Conservation (phyloP, 2,888 invertebrate genomes). For the Napeogenes inachia region DNA sequence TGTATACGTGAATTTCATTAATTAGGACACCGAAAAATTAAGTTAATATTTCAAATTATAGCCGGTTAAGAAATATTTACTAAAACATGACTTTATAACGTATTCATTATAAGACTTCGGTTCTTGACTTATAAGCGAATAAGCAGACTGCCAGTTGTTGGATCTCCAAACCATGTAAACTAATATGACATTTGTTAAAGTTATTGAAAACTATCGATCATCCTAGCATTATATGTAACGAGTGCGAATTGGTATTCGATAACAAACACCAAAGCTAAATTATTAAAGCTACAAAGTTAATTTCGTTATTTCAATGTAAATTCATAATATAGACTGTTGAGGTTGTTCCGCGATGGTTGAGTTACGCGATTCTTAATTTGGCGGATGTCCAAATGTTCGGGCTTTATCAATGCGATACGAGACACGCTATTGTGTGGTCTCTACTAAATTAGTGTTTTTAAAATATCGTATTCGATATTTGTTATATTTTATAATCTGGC, state of each 20-base stretch:
- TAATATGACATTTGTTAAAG: no score
- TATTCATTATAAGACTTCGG: no score
- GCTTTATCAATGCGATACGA: constrained; percentile 30
- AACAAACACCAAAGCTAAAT: constrained; percentile 15
- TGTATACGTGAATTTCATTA: no score
- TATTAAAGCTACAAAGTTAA: constrained; percentile 24
- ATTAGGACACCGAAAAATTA: no score
- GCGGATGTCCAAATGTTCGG: constrained; percentile 28
- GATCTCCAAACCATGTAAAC: no score
- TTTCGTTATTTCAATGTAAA: constrained; percentile 30
- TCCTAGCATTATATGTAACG: not conserved
- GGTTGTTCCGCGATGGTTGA: constrained; percentile 26
- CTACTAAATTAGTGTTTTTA: constrained; percentile 30
- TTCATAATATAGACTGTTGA: constrained; percentile 27
- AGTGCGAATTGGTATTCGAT: constrained; percentile 6
- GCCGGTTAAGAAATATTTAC: no score
- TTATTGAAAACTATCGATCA: not conserved
- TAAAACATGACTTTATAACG: no score
- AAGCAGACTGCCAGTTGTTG: no score
- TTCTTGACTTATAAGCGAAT: no score
- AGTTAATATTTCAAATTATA: no score
- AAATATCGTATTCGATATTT: constrained; percentile 26
- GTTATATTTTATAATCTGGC: constrained; percentile 12
- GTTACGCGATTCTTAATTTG: constrained; percentile 31
- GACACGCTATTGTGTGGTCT: constrained; percentile 28